phyloP scores from a whole-genome alignment of 1,140 invertebrate genomes.

The Calliphora vicina region DNA sequence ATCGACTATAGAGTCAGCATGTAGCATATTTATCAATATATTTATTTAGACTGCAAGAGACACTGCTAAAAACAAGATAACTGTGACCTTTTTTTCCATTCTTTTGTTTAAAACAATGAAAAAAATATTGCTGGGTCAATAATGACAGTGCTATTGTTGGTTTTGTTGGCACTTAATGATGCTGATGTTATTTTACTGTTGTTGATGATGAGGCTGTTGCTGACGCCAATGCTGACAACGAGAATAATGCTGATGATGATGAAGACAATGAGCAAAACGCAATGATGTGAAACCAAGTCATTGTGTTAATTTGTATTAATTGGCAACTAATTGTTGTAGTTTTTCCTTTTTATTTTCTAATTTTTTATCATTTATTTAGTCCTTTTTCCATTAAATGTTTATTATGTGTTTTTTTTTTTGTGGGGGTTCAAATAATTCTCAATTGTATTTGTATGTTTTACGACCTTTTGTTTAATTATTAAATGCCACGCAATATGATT shows the following conservation, averaged over 20 bases:
- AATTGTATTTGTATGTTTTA: background rate
- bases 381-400: background rate
- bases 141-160: background rate
- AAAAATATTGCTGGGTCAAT: background rate
- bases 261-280: background rate
- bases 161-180: background rate
- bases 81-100: background rate
- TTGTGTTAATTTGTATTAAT: constrained; percentile 38
- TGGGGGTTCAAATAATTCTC: background rate
- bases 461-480: background rate
- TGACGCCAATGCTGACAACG: background rate
- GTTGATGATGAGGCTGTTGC: background rate
- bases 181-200: background rate
- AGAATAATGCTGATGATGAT: background rate
- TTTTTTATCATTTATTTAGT: background rate
- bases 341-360: background rate
- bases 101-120: background rate
- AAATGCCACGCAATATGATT: background rate
- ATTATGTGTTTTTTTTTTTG: background rate
- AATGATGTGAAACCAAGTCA: constrained; percentile 35
- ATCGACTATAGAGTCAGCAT: too few species aligned
- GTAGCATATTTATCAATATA: too few species aligned
- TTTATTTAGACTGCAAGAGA: too few species aligned
- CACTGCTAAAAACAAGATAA: too few species aligned
- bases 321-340: constrained; percentile 39